Conservation (phyloP, 2,888 invertebrate genomes). For the Cheilosia vernalis region DNA sequence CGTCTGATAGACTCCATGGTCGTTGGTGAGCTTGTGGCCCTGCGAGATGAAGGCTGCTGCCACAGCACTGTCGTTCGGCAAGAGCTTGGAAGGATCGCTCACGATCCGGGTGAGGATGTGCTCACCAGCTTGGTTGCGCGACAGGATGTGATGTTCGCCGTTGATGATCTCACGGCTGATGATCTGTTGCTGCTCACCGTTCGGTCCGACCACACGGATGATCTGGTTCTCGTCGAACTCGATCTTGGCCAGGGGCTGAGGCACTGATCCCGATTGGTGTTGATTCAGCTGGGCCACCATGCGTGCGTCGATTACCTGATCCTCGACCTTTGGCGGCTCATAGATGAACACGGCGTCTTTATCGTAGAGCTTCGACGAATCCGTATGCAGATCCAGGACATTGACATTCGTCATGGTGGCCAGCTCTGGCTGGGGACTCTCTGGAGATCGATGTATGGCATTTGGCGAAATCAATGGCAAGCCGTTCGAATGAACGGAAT, state of each 20-base stretch:
- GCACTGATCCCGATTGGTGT: constrained; percentile 76
- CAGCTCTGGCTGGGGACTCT: constrained; percentile 89
- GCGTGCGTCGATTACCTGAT: constrained; percentile 82
- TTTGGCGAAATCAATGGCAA: constrained; percentile 80
- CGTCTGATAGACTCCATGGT: constrained; percentile 81
- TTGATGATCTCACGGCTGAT: constrained; percentile 83
- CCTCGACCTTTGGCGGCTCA: constrained; percentile 82
- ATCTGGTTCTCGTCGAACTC: constrained; percentile 83
- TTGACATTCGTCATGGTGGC: constrained; percentile 95
- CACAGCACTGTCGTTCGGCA: constrained; percentile 82
- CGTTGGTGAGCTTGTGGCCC: constrained; percentile 82
- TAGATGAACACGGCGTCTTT: constrained; percentile 83
- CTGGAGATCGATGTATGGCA: constrained; percentile 84
- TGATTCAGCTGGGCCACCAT: constrained; percentile 81
- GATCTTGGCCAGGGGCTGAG: constrained; percentile 82
- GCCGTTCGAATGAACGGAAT: constrained; percentile 80
- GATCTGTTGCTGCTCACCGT: constrained; percentile 83
- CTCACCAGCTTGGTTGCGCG: constrained; percentile 83
- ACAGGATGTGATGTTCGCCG: constrained; percentile 83
- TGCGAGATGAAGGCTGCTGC: constrained; percentile 82
- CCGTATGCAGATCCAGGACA: constrained; percentile 88
- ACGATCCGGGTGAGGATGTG: constrained; percentile 83
- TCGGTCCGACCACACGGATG: constrained; percentile 83
- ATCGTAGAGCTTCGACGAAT: constrained; percentile 82
- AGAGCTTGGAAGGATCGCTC: constrained; percentile 82